Evolutionary conservation across 2,113 vertebrate genomes (phyloP), one percentile per base, ranked within the genome.

Genomic region (Melierax canorus): DNA sequence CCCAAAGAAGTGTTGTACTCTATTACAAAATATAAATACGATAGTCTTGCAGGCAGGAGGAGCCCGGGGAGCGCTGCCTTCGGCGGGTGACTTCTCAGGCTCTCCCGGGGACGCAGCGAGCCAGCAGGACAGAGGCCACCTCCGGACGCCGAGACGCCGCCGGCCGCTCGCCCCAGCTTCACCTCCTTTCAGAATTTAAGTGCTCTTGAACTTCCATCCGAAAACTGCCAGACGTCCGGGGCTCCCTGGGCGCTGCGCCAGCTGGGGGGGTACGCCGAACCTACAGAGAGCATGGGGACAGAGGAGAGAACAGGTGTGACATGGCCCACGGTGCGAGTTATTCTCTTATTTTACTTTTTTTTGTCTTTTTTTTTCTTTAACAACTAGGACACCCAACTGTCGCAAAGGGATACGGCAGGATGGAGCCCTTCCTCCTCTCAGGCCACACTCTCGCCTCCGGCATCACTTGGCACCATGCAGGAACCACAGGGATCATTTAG

Each of bases 11-110:
- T 92, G 94, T 91, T 41, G 86, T 96, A 96, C 97, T 98, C 97
- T 98, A 97, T 98, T 98, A 98, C 98, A 98, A 98, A 98, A 98
- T 98, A 98, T 98, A 98, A 98, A 98, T 98, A 98, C 98, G 98
- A 98, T 97, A 98, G 98, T 97, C 95, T 98, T 98, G 98, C 98
- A 97, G 97, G 97, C 95, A 88, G 96, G 96, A 94, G 97, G 96
- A 97, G 95, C 90, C 97, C 53, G 73, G 97, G 97, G 96, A 97
- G 97, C 23, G 95, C 97, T 98, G 98, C 98, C 95, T 94, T 97
- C 87, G 14, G 97, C 24, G 80, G 88, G 97, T 80, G 92, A 97
- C 96, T 97, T 97, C 97, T 97, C 97, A 96, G 97, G 97, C 97
- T 97, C 97, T 98, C 97, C 96, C 63, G 23, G 96, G 95, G 95